Conservation (phyloP, 2,888 invertebrate genomes). For the Glaucopsyche alexis region DNA sequence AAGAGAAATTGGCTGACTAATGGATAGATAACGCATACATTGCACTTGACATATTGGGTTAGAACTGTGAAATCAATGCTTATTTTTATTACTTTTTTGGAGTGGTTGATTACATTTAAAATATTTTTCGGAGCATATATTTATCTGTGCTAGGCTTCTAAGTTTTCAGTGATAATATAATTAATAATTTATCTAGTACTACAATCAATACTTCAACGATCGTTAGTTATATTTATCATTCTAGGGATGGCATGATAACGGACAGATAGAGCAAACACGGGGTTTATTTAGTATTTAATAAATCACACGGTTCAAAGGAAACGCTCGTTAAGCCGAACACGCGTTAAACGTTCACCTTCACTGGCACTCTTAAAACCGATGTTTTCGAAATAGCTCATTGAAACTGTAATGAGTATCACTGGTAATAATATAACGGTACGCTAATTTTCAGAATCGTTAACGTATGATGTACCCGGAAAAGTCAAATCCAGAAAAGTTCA, state of each 20-base stretch:
- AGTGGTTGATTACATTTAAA: too few species aligned
- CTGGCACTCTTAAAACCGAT: neutral
- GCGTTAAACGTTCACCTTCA: neutral
- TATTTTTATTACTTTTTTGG: too few species aligned
- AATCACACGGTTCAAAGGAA: conserved; percentile 7
- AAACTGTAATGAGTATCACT: conserved; percentile 1
- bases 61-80: too few species aligned
- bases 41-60: neutral
- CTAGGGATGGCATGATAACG: neutral
- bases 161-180: too few species aligned
- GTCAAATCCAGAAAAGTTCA: too few species aligned
- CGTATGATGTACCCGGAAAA: too few species aligned
- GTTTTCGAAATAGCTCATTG: conserved; percentile 3
- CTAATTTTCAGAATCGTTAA: too few species aligned
- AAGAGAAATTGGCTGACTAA: neutral
- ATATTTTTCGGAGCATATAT: too few species aligned
- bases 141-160: too few species aligned
- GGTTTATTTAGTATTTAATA: conserved; percentile 9
- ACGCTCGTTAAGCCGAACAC: neutral
- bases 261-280: neutral
- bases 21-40: neutral
- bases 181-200: neutral
- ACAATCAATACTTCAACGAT: neutral
- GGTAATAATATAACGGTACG: neutral
- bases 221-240: conserved; percentile 4